Evolutionary conservation across 2,113 vertebrate species (phyloP).

Genomic region (Bubalus kerabau): DNA sequence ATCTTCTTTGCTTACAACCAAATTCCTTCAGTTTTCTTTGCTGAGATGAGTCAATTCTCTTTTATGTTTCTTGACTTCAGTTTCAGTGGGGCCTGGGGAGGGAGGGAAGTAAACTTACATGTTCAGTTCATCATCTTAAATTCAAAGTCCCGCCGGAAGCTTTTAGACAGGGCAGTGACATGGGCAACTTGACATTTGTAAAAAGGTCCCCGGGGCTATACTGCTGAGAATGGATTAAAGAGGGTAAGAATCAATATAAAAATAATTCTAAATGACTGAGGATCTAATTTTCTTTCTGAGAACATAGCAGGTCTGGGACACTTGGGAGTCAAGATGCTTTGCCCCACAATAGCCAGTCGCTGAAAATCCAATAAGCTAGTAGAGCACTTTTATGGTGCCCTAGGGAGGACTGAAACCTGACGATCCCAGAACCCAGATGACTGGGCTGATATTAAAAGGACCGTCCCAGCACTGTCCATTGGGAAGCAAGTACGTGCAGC

Average conservation of each 20-base stretch:
- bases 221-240: not conserved
- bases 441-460: not conserved
- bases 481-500: not conserved
- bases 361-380: not conserved
- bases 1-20: not conserved
- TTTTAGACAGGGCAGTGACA: not conserved
- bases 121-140: slow-evolving; percentile 42
- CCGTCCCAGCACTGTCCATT: not conserved
- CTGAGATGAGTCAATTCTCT: not conserved
- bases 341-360: not conserved
- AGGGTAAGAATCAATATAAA: not conserved
- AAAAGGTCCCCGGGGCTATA: not conserved
- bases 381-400: not conserved
- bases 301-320: not conserved
- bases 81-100: slow-evolving; percentile 66
- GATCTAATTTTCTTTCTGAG: not conserved
- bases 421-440: not conserved
- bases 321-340: not conserved
- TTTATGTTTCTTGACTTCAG: slow-evolving; percentile 35
- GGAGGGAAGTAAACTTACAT: slow-evolving; percentile 44
- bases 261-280: not conserved
- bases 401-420: not conserved
- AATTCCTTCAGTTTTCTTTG: slow-evolving; percentile 25
- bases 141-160: not conserved
- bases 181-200: not conserved